Evolutionary conservation across 2,888 invertebrate genomes (phyloP), one percentile per base, ranked within the genome.

Genomic region (Pterostichus madidus): DNA sequence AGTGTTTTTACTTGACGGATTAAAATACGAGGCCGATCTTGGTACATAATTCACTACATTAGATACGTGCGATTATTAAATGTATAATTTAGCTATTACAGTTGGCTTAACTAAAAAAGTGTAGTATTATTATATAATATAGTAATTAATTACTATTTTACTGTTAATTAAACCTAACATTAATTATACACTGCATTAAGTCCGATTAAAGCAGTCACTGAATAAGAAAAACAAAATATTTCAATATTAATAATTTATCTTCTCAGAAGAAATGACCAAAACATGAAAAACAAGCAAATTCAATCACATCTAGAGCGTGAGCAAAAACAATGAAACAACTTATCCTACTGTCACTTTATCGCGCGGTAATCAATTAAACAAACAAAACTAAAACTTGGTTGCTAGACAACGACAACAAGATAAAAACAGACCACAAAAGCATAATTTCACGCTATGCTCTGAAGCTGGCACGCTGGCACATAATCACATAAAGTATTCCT

Each of bases 401-500:
- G 49, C 49, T 49, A n/a, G 49, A 39, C 39, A 39, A 39, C 39
- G 39, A 39, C 49, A 49, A 13, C 49, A 49, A 49, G 13, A 13
- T 35, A 64, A 64, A 64, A 64, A 64, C 64, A 64, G 35, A 64
- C 10, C 64, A 59, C 11, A 11, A 32, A 35, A 32, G 64, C 5
- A 71, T 17, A 71, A 71, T 71, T 71, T 71, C 68, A 71, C 68
- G 68, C 68, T 71, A 24, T n/a, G 46, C 10, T 44, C 10, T 39
- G 17, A 39, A 17, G 31, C 44, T 71, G 68, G 68, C 77, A 53
- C 53, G 31, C 44, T 71, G 68, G 68, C 77, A 53, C 53, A 77
- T 56, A 77, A 17, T 44, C 32, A 59, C 53, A 77, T 77, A 77
- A 77, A 77, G 77, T 59, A 77, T 77, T 77, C 53, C 44, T 77